A percentile compares a stretch with the other conserved stretches of the same genome.
Evolutionary conservation across 2,888 invertebrate species (phyloP).

Genomic region (Dilophus febrilis): DNA sequence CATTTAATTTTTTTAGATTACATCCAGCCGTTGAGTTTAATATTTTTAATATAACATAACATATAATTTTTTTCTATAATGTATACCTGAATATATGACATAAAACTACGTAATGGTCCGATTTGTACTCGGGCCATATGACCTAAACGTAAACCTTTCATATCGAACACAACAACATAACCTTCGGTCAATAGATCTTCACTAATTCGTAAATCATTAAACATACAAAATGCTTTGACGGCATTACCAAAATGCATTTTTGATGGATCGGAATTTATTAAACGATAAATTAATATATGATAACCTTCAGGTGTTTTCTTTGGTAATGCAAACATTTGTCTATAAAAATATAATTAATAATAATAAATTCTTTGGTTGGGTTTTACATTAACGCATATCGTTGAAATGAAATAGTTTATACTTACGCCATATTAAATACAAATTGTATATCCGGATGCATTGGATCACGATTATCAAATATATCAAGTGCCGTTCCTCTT

Average conservation of each 20-base stretch:
- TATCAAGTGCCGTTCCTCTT: slow-evolving; percentile 37
- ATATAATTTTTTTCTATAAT: too few relatives aligned
- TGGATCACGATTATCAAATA: slow-evolving; percentile 42
- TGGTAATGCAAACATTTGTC: slow-evolving; percentile 43
- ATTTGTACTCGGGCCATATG: slow-evolving; percentile 45
- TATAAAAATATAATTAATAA: slow-evolving; percentile 19
- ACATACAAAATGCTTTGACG: slow-evolving; percentile 46
- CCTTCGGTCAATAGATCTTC: slow-evolving; percentile 39
- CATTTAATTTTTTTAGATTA: background rate
- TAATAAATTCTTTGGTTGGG: background rate
- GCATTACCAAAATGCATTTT: slow-evolving; percentile 46
- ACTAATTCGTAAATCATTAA: slow-evolving; percentile 44
- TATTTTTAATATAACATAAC: too few relatives aligned
- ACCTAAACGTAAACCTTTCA: slow-evolving; percentile 47
- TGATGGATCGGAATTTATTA: slow-evolving; percentile 42
- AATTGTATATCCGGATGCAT: slow-evolving; percentile 33
- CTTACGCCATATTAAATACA: slow-evolving; percentile 42
- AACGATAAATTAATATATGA: slow-evolving; percentile 40
- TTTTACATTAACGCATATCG: too few relatives aligned
- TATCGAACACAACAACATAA: slow-evolving; percentile 48
- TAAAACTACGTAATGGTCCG: slow-evolving; percentile 43
- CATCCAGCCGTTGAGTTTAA: too few relatives aligned
- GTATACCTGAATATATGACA: slow-evolving; percentile 46
- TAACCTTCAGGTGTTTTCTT: slow-evolving; percentile 43
- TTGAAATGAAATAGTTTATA: slow-evolving; percentile 12